Conservation (phyloP, 2,113 vertebrate genomes). For the Dissostichus mawsoni region DNA sequence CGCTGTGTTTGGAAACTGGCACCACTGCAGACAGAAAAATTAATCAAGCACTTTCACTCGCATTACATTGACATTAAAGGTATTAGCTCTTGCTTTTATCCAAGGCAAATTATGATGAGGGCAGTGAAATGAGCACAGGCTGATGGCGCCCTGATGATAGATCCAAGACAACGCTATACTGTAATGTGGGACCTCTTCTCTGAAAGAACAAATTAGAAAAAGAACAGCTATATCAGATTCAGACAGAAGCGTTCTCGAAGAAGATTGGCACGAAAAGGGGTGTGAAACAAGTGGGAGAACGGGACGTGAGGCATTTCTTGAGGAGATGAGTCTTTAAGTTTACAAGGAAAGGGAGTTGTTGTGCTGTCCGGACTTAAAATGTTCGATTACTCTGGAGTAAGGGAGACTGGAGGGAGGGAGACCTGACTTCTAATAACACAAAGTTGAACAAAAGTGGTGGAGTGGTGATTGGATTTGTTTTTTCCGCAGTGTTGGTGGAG, state of each 20-base stretch:
- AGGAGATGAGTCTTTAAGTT: slow-evolving; percentile 54
- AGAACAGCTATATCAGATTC: slow-evolving; percentile 33
- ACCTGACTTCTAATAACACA: slow-evolving; percentile 58
- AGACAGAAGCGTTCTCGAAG: slow-evolving; percentile 44
- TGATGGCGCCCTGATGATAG: slow-evolving; percentile 46
- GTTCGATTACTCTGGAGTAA: slow-evolving; percentile 29
- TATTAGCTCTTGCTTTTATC: slow-evolving; percentile 58
- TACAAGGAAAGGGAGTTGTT: slow-evolving; percentile 42
- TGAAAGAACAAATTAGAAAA: slow-evolving; percentile 46
- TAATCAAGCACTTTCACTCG: slow-evolving; percentile 55
- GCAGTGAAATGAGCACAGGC: slow-evolving; percentile 49
- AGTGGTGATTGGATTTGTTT: slow-evolving; percentile 39
- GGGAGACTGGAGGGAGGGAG: slow-evolving; percentile 43
- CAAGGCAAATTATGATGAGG: slow-evolving; percentile 62
- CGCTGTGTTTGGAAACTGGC: slow-evolving; percentile 30
- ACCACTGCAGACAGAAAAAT: slow-evolving; percentile 37
- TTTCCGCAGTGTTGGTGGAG: slow-evolving; percentile 1
- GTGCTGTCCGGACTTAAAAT: slow-evolving; percentile 37
- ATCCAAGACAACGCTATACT: slow-evolving; percentile 41
- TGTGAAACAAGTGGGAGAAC: slow-evolving; percentile 43
- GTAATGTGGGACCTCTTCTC: slow-evolving; percentile 37
- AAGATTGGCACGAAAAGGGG: slow-evolving; percentile 33
- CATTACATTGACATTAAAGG: slow-evolving; percentile 62
- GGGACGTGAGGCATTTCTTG: slow-evolving; percentile 51
- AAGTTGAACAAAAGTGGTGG: slow-evolving; percentile 10